A percentile compares a stretch with the other conserved stretches of the same genome.
phyloP scores from a whole-genome alignment of 2,888 invertebrate species.

The Xylophagus ater region DNA sequence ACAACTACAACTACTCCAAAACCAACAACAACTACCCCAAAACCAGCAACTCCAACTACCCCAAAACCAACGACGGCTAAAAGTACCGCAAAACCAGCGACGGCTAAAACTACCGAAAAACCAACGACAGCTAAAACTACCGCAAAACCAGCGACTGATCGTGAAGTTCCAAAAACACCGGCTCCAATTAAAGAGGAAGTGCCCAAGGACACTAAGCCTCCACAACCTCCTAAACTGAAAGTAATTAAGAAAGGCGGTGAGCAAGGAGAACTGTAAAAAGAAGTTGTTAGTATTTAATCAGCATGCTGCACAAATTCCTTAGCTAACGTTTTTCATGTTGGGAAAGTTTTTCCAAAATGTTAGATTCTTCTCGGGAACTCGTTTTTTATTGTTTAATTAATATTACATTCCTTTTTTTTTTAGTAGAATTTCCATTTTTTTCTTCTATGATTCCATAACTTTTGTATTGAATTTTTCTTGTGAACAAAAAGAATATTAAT shows the following conservation, averaged over 20 bases:
- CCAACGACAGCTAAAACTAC: slow-evolving; percentile 9
- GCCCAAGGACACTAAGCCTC: slow-evolving; percentile 44
- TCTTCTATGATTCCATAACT: no score
- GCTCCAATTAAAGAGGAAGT: slow-evolving; percentile 47
- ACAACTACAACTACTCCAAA: slow-evolving; percentile 18
- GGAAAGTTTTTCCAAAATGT: no score
- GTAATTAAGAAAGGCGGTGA: slow-evolving; percentile 48
- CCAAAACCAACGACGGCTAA: slow-evolving; percentile 23
- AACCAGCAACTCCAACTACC: slow-evolving; percentile 19
- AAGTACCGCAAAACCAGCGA: slow-evolving; percentile 18
- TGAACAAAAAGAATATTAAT: no score
- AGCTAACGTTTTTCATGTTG: no score
- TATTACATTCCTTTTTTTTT: no score
- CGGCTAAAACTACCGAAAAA: slow-evolving; percentile 6
- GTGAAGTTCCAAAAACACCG: slow-evolving; percentile 22
- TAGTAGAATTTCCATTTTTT: no score
- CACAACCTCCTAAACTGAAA: slow-evolving; percentile 45
- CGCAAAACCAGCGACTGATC: slow-evolving; percentile 19
- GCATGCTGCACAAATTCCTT: no score
- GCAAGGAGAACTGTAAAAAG: slow-evolving; percentile 33
- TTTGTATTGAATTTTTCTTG: no score
- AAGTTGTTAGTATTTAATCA: background rate
- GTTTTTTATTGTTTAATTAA: no score
- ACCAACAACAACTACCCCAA: slow-evolving; percentile 19
- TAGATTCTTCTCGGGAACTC: no score